A percentile compares a stretch with the other conserved stretches of the same genome.
These are phyloP conservation scores for Tachycineta bicolor DNA, from an alignment of 2,113 vertebrate species.

Conservation along the genomic window DNA sequence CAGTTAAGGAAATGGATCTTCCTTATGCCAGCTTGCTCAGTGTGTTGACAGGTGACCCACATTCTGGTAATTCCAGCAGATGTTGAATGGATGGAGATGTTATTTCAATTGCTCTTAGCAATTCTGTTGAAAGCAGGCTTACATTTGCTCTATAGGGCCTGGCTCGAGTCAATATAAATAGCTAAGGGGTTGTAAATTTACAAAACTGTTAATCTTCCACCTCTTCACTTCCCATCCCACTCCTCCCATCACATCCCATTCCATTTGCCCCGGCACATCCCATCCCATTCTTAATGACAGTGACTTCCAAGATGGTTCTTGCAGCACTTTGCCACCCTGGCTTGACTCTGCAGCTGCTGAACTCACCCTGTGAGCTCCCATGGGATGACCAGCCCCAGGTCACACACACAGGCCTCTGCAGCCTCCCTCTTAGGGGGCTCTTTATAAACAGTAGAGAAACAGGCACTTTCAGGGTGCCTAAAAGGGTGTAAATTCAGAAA, in stretches of 20 bases:
- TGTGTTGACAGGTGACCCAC: not conserved
- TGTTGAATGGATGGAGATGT: not conserved
- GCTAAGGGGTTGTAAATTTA: not conserved
- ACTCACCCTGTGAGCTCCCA: fast-evolving
- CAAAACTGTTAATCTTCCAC: not conserved
- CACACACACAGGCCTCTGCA: not conserved
- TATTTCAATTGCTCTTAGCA: not conserved
- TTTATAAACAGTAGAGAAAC: not conserved
- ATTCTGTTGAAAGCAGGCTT: not conserved
- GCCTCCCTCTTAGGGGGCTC: not conserved
- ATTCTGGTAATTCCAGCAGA: not conserved
- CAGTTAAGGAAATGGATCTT: not conserved
- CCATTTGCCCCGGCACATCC: too few relatives aligned
- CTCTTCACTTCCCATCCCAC: not conserved
- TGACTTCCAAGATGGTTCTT: not conserved
- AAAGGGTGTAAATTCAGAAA: not conserved
- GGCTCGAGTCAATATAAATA: not conserved
- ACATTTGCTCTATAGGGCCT: not conserved
- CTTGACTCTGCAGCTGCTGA: not conserved
- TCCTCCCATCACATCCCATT: not conserved
- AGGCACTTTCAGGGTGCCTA: not conserved
- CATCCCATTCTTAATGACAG: not conserved
- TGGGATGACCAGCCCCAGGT: not conserved
- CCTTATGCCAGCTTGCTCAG: not conserved
- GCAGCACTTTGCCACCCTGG: not conserved